Evolutionary conservation across 1,140 invertebrate genomes (phyloP), one percentile per base, ranked within the genome.

Genomic region (Chlorops oryzae): DNA sequence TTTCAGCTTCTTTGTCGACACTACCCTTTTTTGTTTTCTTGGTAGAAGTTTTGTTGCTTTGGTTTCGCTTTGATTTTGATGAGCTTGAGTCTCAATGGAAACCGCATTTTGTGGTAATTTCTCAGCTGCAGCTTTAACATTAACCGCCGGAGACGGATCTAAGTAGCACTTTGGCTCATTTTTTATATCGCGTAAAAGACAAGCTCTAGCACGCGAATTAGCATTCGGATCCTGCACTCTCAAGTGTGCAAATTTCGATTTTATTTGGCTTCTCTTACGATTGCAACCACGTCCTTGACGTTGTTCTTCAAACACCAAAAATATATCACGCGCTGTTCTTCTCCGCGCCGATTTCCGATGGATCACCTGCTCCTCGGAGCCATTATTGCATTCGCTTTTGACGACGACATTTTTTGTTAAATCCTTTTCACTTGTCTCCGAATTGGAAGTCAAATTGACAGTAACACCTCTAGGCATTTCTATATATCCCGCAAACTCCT

Each of bases 241-340:
- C 13, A 70, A 42, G 37, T 70, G 66, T 2, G 63, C 66, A 38
- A 70, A 70, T 50, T 70, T 70, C 23, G 61, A 61, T 42, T 67
- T 68, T 43, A 56, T 52, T 40, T 57, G 47, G 22, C 58, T 57
- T 27, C 52, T 51, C 43, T 64, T 63, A 38, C 55, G 57, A 15
- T 49, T 41, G 2, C 58, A 54, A 3, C 64, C 66, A n/a, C 52
- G 59, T 10, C 56, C 62, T 6, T 66, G 60, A 23, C 67, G 58
- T 43, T 67, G 62, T 46, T 70, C 67, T 50, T 70, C 67, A 42
- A 70, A 70, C 0, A 70, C 64, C 46, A 70, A 55, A 20, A 70
- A 70, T 9, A 70, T 70, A 41, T 70, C 67, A 1, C 67, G 67
- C 18, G 67, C 67, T 35, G 70, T 60, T 67, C 64, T 69, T 52